Conservation (phyloP, 2,113 vertebrate species). For the Perccottus glenii region DNA sequence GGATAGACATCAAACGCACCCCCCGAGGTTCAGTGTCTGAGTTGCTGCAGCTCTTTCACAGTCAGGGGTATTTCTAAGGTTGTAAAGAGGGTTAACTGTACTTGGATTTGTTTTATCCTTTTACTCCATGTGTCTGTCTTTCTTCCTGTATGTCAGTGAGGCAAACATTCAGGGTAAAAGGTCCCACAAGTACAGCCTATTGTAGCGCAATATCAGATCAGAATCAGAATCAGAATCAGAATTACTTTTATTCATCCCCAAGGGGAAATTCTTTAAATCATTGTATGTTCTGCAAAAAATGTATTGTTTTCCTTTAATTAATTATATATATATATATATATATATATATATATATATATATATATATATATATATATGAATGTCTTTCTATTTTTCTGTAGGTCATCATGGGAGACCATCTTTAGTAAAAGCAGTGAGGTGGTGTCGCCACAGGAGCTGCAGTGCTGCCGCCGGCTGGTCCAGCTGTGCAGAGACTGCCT, state of each 20-base stretch:
- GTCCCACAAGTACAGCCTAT: constrained; percentile 1
- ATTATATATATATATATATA: no score
- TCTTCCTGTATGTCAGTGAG: constrained; percentile 29
- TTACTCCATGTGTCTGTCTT: constrained; percentile 25
- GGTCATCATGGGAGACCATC: constrained; percentile 92
- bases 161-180: neutral
- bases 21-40: constrained; percentile 65
- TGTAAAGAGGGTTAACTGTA: constrained; percentile 75
- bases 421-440: constrained; percentile 90
- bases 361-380: neutral
- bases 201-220: neutral
- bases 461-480: constrained; percentile 93
- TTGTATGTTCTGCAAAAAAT: no score
- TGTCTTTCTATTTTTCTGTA: constrained; percentile 38
- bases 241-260: no score
- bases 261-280: no score
- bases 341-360: no score
- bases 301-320: no score
- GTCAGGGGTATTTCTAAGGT: constrained; percentile 68
- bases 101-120: constrained; percentile 68
- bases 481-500: constrained; percentile 96
- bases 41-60: constrained; percentile 65
- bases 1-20: constrained; percentile 73
- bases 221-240: no score
- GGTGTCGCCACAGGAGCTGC: constrained; percentile 87